Conservation (phyloP, 2,113 vertebrate species). For the Anolis sagrei region DNA sequence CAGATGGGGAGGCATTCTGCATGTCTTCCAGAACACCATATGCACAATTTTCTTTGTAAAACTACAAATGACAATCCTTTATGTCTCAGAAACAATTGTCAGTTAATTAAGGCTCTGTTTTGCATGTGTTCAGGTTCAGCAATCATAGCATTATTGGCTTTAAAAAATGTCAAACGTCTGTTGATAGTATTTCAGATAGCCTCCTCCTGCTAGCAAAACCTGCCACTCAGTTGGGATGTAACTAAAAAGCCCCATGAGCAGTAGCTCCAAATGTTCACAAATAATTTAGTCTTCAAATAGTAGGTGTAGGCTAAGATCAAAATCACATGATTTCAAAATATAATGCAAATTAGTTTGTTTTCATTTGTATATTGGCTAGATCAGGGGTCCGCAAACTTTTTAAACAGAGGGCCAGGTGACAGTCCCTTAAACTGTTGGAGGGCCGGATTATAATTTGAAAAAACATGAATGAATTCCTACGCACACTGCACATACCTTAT, state of each 20-base stretch:
- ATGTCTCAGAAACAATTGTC: conserved; percentile 30
- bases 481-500: too few relatives aligned
- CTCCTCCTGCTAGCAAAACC: conserved; percentile 17
- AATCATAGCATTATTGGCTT: neutral
- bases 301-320: neutral
- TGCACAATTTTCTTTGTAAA: conserved; percentile 36
- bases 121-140: conserved; percentile 30
- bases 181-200: neutral
- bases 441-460: too few relatives aligned
- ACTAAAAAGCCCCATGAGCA: neutral
- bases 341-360: too few relatives aligned
- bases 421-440: too few relatives aligned
- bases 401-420: too few relatives aligned
- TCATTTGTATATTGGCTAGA: too few relatives aligned
- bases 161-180: conserved; percentile 17
- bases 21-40: conserved; percentile 38
- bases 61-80: conserved; percentile 36
- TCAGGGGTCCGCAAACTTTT: too few relatives aligned
- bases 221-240: conserved; percentile 1
- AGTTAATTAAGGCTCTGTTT: conserved; percentile 38
- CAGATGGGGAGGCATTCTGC: conserved; percentile 24
- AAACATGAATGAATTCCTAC: too few relatives aligned
- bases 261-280: neutral
- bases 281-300: neutral
- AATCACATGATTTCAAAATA: too few relatives aligned